phyloP scores from a whole-genome alignment of 1,140 invertebrate species.

The Drosophila pandora region DNA sequence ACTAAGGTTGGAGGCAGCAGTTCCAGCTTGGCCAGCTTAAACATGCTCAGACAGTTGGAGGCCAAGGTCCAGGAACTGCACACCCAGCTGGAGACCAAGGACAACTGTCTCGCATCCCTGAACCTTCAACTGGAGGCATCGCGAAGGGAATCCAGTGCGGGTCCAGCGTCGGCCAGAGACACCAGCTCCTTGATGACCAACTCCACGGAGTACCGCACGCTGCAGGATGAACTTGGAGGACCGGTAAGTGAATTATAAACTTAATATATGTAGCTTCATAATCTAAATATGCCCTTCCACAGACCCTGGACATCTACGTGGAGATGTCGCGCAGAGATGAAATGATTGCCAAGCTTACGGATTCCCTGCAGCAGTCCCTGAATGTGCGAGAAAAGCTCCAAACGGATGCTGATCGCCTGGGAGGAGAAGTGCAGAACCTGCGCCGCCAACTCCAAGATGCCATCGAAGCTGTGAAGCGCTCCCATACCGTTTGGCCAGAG shows the following conservation, averaged over 20 bases:
- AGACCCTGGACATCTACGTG: constrained; percentile 87
- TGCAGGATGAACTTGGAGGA: constrained; percentile 84
- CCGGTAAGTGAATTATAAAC: constrained; percentile 56
- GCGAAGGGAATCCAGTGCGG: constrained; percentile 64
- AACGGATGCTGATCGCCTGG: constrained; percentile 86
- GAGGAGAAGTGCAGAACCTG: constrained; percentile 86
- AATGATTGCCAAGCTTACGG: constrained; percentile 86
- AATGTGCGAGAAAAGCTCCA: constrained; percentile 86
- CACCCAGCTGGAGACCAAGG: constrained; percentile 83
- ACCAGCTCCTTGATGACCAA: constrained; percentile 77
- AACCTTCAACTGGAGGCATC: constrained; percentile 84
- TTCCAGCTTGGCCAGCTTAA: constrained; percentile 64
- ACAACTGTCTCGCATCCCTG: constrained; percentile 82
- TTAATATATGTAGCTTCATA: background rate
- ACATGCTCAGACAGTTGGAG: constrained; percentile 74
- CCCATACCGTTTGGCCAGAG: constrained; percentile 65
- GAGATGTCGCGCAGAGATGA: constrained; percentile 86
- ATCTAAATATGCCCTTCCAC: constrained; percentile 41
- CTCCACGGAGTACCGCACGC: constrained; percentile 85
- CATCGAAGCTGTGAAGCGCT: constrained; percentile 77
- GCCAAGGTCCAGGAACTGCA: constrained; percentile 83
- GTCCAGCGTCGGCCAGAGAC: constrained; percentile 77
- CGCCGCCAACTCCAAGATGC: constrained; percentile 86
- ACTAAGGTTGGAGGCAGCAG: constrained; percentile 24
- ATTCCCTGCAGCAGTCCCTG: constrained; percentile 86